phyloP scores from a whole-genome alignment of 2,113 vertebrate genomes.

The Oncorhynchus kisutch region DNA sequence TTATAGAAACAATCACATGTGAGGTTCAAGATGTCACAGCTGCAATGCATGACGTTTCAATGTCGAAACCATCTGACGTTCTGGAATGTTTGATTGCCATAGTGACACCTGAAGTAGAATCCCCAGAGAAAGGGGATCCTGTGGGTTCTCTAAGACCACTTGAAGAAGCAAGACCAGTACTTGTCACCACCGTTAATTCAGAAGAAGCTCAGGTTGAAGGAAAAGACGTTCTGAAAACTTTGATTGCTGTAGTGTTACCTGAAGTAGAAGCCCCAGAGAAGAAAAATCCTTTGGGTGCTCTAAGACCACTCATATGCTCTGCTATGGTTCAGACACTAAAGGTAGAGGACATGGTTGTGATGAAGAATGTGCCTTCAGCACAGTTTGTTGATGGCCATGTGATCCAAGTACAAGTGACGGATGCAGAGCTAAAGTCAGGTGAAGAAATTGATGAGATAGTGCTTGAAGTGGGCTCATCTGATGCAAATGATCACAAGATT shows the following conservation, averaged over 20 bases:
- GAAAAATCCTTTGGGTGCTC: conserved; percentile 21
- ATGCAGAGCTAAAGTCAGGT: conserved; percentile 32
- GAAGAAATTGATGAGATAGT: neutral
- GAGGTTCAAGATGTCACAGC: conserved; percentile 21
- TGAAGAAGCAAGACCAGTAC: conserved; percentile 27
- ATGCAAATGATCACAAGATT: neutral
- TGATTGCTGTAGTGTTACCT: conserved; percentile 34
- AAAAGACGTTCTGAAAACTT: conserved; percentile 28
- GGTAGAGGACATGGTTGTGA: conserved; percentile 9
- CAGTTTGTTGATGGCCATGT: conserved; percentile 33
- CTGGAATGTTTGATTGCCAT: conserved; percentile 37
- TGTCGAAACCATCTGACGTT: conserved; percentile 38
- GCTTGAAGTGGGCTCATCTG: conserved; percentile 26
- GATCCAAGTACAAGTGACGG: conserved; percentile 33
- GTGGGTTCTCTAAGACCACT: conserved; percentile 7
- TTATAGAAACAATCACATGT: conserved; percentile 16
- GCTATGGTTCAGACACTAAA: conserved; percentile 39
- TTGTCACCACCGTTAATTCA: conserved; percentile 21
- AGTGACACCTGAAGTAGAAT: conserved; percentile 44
- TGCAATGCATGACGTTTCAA: conserved; percentile 19
- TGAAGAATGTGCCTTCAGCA: conserved; percentile 25
- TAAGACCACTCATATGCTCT: conserved; percentile 28
- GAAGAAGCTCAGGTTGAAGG: conserved; percentile 33
- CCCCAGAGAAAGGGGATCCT: conserved; percentile 43
- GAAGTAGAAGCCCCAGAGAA: conserved; percentile 45